Conservation (phyloP, 2,888 invertebrate genomes). For the Yponomeuta sedellus region DNA sequence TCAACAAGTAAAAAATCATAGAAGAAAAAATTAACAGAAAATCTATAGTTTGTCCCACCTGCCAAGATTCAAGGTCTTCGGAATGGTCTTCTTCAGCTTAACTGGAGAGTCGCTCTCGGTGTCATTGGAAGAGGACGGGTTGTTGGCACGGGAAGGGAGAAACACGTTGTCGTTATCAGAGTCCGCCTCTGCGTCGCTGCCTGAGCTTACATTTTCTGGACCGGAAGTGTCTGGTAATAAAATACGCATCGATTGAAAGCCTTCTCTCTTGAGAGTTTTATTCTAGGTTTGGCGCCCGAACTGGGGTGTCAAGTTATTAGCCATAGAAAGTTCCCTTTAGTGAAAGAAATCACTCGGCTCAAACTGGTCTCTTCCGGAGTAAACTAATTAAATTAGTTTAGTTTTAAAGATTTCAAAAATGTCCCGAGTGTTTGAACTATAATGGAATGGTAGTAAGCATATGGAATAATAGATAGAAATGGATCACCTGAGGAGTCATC, state of each 20-base stretch:
- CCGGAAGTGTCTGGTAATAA: constrained; percentile 70
- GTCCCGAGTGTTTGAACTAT: too few relatives aligned
- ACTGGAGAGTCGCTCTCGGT: constrained; percentile 34
- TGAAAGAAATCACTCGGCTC: too few relatives aligned
- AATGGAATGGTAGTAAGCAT: too few relatives aligned
- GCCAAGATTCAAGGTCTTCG: constrained; percentile 67
- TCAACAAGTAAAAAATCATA: too few relatives aligned
- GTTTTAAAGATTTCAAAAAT: too few relatives aligned
- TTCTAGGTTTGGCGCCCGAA: background rate
- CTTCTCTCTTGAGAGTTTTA: background rate
- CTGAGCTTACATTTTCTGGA: constrained; percentile 79
- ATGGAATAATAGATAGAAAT: too few relatives aligned
- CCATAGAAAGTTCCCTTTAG: background rate
- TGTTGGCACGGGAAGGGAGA: constrained; percentile 57
- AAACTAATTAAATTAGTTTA: too few relatives aligned
- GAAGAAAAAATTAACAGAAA: background rate
- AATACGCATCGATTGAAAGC: background rate
- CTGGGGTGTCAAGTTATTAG: background rate
- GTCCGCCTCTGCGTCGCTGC: constrained; percentile 67
- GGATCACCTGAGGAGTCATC: constrained; percentile 65
- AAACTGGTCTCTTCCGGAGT: too few relatives aligned
- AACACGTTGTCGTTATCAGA: constrained; percentile 72
- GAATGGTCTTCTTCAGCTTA: constrained; percentile 53
- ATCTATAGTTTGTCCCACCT: constrained; percentile 34
- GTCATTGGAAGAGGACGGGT: constrained; percentile 42